A percentile compares a stretch with the other conserved stretches of the same genome.
These are phyloP conservation scores for Ferrisia virgata DNA, from an alignment of 2,888 invertebrate species.

Conservation along the genomic window DNA sequence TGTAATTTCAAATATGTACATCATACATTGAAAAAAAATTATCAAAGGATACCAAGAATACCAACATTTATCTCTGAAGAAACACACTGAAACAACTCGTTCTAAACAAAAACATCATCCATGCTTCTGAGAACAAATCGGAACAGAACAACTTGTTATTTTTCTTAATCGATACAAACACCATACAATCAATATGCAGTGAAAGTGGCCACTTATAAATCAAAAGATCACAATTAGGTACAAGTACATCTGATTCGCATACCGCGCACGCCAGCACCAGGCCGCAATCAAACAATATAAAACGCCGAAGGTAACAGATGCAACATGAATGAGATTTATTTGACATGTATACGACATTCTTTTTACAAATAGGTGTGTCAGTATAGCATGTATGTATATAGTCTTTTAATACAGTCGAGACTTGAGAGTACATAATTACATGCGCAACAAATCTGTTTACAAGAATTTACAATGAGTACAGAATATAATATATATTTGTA, in stretches of 20 bases:
- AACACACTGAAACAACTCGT: background rate
- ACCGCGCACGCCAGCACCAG: background rate
- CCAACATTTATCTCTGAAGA: background rate
- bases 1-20: too few relatives aligned
- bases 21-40: background rate
- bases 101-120: background rate
- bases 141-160: background rate
- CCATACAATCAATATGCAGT: background rate
- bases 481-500: background rate
- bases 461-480: background rate
- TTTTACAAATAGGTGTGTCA: constrained; percentile 14
- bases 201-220: constrained; percentile 9
- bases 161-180: background rate
- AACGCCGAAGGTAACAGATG: constrained; percentile 1
- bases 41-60: background rate
- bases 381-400: too few relatives aligned
- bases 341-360: background rate
- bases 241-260: background rate
- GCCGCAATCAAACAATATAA: background rate
- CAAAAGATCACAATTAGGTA: background rate
- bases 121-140: background rate
- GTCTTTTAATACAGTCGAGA: background rate
- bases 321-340: constrained; percentile 8
- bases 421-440: background rate
- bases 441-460: constrained; percentile 9